These are phyloP conservation scores for Pimpla rufipes DNA, from an alignment of 2,888 invertebrate species.

Conservation along the genomic window DNA sequence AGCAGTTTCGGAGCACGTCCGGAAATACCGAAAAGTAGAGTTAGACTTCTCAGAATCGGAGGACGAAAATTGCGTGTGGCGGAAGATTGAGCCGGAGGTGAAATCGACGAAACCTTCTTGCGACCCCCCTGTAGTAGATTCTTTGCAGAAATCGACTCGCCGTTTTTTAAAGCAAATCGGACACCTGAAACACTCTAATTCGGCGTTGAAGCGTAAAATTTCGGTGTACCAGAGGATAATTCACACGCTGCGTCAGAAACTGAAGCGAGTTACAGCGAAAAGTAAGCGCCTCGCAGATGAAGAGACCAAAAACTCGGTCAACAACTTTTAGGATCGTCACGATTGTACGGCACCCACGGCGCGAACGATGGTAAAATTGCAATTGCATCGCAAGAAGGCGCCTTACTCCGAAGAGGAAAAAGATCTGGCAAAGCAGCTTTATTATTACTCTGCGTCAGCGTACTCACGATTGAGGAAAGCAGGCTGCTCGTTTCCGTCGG, in stretches of 20 bases:
- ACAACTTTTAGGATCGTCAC: background rate
- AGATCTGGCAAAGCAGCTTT: conserved; percentile 52
- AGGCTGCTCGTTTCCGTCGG: conserved; percentile 61
- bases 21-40: background rate
- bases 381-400: conserved; percentile 45
- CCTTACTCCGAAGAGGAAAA: conserved; percentile 39
- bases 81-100: background rate
- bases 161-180: background rate
- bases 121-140: background rate
- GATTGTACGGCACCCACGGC: conserved; percentile 24
- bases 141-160: background rate
- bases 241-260: too few species aligned
- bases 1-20: background rate
- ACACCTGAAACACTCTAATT: background rate
- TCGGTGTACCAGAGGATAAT: too few species aligned
- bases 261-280: too few species aligned
- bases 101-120: background rate
- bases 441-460: conserved; percentile 46
- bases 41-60: background rate
- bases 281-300: background rate
- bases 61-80: background rate
- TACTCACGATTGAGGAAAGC: conserved; percentile 51
- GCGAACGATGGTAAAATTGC: conserved; percentile 41
- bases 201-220: background rate
- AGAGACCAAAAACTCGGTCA: background rate